Conservation (phyloP, 2,797 vertebrate genomes). For the Scleropages formosus region DNA sequence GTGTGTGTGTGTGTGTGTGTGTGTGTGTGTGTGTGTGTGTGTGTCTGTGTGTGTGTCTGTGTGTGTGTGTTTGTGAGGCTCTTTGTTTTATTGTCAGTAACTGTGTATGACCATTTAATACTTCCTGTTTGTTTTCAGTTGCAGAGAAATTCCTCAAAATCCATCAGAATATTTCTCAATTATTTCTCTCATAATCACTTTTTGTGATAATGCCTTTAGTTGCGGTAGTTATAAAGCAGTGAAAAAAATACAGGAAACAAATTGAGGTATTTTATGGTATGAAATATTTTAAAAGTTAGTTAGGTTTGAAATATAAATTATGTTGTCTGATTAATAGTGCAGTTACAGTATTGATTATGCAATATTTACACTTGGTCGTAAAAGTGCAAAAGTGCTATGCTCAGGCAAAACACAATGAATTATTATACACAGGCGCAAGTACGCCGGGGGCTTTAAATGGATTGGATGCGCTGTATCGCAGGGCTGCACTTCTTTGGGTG, state of each 20-base stretch:
- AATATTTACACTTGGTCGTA: neutral
- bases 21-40: slow-evolving; percentile 24
- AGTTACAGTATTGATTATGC: neutral
- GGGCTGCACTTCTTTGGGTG: too few species aligned
- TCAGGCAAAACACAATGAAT: slow-evolving; percentile 5
- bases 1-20: slow-evolving; percentile 24
- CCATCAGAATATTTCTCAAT: too few species aligned
- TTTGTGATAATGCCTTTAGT: neutral
- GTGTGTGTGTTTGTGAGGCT: neutral
- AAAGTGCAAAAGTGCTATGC: slow-evolving; percentile 10
- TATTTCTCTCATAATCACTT: neutral
- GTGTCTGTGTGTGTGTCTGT: neutral
- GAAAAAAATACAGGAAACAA: neutral
- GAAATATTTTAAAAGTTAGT: too few species aligned
- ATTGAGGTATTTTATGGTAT: neutral
- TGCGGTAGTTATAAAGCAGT: neutral
- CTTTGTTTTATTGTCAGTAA: neutral
- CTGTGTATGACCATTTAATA: neutral
- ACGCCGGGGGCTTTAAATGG: neutral
- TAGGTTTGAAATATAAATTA: neutral
- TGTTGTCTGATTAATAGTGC: neutral
- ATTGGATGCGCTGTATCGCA: neutral
- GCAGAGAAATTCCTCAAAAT: too few species aligned
- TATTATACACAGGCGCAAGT: neutral
- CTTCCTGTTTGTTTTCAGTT: too few species aligned